Base-by-base conservation (phyloP, 2,797 vertebrate species). In the Pagetopsis macropterus region DNA sequence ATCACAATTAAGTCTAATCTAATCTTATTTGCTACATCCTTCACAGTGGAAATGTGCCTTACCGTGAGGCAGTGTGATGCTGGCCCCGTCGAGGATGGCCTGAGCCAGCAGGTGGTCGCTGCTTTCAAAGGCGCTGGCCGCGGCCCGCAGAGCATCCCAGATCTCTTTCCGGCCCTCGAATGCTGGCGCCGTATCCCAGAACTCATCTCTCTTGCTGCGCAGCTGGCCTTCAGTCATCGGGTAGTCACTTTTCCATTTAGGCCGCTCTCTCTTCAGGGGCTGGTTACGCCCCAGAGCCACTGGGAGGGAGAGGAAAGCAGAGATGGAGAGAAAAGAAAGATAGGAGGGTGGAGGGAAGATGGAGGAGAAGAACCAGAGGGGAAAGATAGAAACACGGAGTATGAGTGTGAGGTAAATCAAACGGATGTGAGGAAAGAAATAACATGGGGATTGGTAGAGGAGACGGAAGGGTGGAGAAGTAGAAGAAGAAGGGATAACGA, bases 191-290 rank as follows among this genome's bases (percentile, higher is more conserved):
- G 98, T 99, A 78, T 99, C 98, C 98, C 98, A 99, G 80, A 99
- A 99, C 64, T 99, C 97, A 82, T 99, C 97, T 77, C 98, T 95
- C 93, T 99, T 99, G 89, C 97, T 99, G 90, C 97, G 96, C 68
- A 99, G 92, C 88, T 99, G 98, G 85, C 98, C 98, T 54, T 99
- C 97, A 37, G 98, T 99, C 98, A 99, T 99, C 54, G 98, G 98
- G 89, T 99, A 99, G 93, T 99, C 98, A 60, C 98, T 99, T 92
- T 99, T 99, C 98, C 98, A 99, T 97, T 99, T 99, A 72, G 97
- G 97, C 75, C 97, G 96, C 89, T 99, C 98, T 82, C 97, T 97
- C 92, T 97, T 99, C 93, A 99, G 91, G 91, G 97, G 96, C 75
- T 99, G 98, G 93, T 99, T 99, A 71, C 97, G 96, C 94, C 98